Percentiles rank a stretch among this genome's conserved stretches.
phyloP scores from a whole-genome alignment of 2,888 invertebrate species.

The Eristalis pertinax region DNA sequence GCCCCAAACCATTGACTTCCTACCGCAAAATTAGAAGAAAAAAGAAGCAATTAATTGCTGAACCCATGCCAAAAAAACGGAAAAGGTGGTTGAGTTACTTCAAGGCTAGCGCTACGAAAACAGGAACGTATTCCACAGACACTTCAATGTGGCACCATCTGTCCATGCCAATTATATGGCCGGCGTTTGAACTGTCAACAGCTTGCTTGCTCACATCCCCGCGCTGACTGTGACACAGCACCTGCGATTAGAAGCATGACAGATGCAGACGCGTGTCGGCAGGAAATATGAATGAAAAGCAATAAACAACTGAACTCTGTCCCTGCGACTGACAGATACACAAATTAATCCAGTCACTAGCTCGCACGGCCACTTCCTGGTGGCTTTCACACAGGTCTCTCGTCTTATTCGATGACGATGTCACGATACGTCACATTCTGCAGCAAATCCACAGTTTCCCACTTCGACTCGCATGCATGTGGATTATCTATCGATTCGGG shows the following conservation, averaged over 20 bases:
- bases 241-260: not conserved
- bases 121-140: not conserved
- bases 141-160: not conserved
- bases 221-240: not conserved
- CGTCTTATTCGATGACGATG: constrained; percentile 10
- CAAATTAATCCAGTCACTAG: not conserved
- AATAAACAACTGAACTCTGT: not conserved
- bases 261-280: not conserved
- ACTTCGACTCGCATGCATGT: not conserved
- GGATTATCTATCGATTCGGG: not conserved
- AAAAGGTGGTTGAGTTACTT: not conserved
- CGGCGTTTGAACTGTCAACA: not conserved
- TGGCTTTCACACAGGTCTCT: not conserved
- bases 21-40: not conserved
- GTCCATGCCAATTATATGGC: not conserved
- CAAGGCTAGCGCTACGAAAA: not conserved
- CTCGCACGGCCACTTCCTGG: not conserved
- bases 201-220: not conserved
- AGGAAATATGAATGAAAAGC: not conserved
- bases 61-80: not conserved
- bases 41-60: not conserved
- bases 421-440: too few species aligned
- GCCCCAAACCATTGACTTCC: not conserved
- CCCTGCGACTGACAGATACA: not conserved
- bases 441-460: not conserved